phyloP scores from a whole-genome alignment of 2,797 vertebrate genomes.

The Smutsia temminckii region DNA sequence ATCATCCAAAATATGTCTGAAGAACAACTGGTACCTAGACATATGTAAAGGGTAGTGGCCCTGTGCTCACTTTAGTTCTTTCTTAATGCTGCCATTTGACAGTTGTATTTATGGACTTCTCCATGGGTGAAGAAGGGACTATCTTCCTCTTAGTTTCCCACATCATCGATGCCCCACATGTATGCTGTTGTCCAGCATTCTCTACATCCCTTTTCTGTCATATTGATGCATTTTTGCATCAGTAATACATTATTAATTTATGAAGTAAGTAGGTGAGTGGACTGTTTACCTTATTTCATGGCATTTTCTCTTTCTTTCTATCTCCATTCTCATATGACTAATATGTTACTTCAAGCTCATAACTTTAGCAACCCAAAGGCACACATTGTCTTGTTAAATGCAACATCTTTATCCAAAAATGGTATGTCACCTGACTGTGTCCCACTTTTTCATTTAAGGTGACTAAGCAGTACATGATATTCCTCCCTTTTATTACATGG shows the following conservation, averaged over 20 bases:
- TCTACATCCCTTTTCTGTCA: not conserved
- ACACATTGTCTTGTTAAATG: not conserved
- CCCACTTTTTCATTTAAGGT: not conserved
- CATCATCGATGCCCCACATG: not conserved
- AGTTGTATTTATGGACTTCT: not conserved
- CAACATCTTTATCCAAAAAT: not conserved
- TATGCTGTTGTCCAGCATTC: not conserved
- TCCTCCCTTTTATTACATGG: slow-evolving; percentile 47
- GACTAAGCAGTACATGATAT: not conserved
- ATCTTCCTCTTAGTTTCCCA: not conserved
- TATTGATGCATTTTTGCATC: not conserved
- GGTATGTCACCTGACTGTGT: not conserved
- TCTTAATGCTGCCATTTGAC: not conserved
- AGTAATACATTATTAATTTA: not conserved
- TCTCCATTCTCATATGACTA: not conserved
- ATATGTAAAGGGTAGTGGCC: not conserved
- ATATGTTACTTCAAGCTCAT: not conserved
- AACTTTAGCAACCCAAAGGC: not conserved
- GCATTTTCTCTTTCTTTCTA: not conserved
- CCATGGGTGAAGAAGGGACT: not conserved
- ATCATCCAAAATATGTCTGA: not conserved
- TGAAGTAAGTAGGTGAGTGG: not conserved
- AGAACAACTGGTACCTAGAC: not conserved
- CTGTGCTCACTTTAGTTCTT: not conserved
- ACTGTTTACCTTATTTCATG: not conserved